phyloP scores from a whole-genome alignment of 1,140 invertebrate genomes.

The Zaprionus inermis region DNA sequence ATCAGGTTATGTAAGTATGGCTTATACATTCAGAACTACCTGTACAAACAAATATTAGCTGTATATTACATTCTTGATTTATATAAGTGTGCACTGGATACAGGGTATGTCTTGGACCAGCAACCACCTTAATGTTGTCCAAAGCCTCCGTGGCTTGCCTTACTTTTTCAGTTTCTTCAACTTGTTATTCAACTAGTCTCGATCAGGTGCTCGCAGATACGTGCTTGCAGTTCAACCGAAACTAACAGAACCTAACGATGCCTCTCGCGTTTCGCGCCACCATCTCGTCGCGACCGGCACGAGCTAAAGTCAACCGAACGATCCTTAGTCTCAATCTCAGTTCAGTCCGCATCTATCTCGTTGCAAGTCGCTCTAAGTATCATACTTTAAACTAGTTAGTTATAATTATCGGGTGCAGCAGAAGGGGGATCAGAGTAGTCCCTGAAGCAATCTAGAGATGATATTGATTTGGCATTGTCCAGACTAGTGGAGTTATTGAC shows the following conservation, averaged over 20 bases:
- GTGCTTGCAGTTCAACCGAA: slow-evolving; percentile 33
- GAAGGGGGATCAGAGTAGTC: neutral
- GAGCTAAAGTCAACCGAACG: neutral
- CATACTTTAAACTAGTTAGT: slow-evolving; percentile 24
- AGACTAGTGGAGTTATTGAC: slow-evolving; percentile 25
- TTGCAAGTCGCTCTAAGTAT: neutral
- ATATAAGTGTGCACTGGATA: neutral
- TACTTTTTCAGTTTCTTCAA: neutral
- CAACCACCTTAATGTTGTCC: neutral
- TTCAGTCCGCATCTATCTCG: neutral
- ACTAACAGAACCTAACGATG: slow-evolving; percentile 1
- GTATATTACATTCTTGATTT: too few relatives aligned
- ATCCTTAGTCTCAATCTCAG: neutral
- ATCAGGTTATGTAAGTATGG: too few relatives aligned
- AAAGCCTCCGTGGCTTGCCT: neutral
- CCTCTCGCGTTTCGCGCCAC: neutral
- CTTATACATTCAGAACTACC: too few relatives aligned
- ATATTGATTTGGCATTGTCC: neutral
- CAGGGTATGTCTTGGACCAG: neutral
- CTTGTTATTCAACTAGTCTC: slow-evolving; percentile 18
- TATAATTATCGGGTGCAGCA: slow-evolving; percentile 40
- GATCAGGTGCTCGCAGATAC: slow-evolving; percentile 33
- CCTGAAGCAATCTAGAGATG: neutral
- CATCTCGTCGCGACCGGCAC: too few relatives aligned
- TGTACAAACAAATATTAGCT: too few relatives aligned